Evolutionary conservation across 2,888 invertebrate species (phyloP).

Genomic region (Dusona sp.): DNA sequence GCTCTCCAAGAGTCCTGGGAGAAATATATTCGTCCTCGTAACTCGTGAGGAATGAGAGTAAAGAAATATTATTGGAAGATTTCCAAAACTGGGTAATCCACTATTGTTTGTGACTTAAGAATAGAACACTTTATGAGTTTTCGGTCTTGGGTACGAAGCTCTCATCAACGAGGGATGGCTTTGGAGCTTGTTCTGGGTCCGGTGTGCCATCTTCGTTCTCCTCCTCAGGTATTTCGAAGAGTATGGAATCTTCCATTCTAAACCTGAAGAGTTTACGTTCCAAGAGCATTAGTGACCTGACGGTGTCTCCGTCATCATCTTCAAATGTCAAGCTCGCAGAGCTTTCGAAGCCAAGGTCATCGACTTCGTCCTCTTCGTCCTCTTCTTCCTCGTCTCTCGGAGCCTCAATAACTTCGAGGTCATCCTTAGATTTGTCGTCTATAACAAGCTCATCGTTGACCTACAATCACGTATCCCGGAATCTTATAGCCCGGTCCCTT

Average conservation of each 20-base stretch:
- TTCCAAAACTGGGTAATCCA: not conserved
- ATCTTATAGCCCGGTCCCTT: conserved; percentile 81
- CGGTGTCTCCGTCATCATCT: conserved; percentile 25
- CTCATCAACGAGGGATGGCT: not conserved
- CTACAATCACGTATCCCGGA: conserved; percentile 82
- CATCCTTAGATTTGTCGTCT: conserved; percentile 37
- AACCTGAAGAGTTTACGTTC: conserved; percentile 57
- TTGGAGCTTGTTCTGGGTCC: conserved; percentile 8
- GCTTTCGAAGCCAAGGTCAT: not conserved
- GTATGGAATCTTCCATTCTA: conserved; percentile 55
- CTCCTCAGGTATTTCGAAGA: conserved; percentile 62
- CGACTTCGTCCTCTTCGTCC: conserved; percentile 1
- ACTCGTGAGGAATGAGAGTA: not conserved
- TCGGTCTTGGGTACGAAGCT: not conserved
- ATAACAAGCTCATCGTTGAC: conserved; percentile 58
- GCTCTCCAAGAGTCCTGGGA: not conserved
- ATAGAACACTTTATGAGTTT: not conserved
- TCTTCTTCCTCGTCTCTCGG: conserved; percentile 39
- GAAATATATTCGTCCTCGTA: not conserved
- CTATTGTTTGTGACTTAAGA: not conserved
- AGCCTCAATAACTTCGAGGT: conserved; percentile 24
- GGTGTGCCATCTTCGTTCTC: conserved; percentile 42
- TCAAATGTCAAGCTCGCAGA: conserved; percentile 40
- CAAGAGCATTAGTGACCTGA: conserved; percentile 39
- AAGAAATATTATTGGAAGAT: not conserved